phyloP scores from a whole-genome alignment of 2,113 vertebrate genomes.

The Gambusia affinis region DNA sequence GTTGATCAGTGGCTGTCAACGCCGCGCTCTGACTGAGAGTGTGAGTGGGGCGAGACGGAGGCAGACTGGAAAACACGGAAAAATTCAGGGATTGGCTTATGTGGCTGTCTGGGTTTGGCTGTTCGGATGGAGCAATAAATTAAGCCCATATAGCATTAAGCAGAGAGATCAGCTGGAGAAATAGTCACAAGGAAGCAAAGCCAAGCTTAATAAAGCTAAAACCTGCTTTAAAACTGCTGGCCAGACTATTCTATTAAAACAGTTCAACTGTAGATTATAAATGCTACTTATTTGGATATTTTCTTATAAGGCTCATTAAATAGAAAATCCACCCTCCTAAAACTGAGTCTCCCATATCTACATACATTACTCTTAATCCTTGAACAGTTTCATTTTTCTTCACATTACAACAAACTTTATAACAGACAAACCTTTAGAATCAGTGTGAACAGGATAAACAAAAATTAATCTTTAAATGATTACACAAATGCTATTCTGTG shows the following conservation, averaged over 20 bases:
- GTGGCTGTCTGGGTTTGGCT: constrained; percentile 44
- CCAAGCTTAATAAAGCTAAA: constrained; percentile 25
- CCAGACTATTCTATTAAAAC: neutral
- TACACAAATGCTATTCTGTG: neutral
- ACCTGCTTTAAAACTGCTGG: neutral
- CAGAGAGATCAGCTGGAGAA: constrained; percentile 42
- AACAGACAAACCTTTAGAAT: neutral
- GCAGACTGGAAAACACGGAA: constrained; percentile 75
- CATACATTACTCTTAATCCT: neutral
- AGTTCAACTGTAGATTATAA: neutral
- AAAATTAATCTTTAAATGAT: neutral
- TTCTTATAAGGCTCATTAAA: neutral
- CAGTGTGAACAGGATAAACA: neutral
- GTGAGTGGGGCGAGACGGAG: constrained; percentile 74
- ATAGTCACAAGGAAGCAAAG: neutral
- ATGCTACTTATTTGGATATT: neutral
- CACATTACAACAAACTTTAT: neutral
- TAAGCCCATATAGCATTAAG: constrained; percentile 29
- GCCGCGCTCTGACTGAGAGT: constrained; percentile 70
- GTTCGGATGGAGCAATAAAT: constrained; percentile 23
- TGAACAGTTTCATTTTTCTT: neutral
- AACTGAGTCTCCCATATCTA: neutral
- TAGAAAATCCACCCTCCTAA: neutral
- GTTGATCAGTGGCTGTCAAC: constrained; percentile 74
- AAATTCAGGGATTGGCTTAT: constrained; percentile 34